Evolutionary conservation across 2,113 vertebrate genomes (phyloP), one percentile per base, ranked within the genome.

Genomic region (Sapajus apella): DNA sequence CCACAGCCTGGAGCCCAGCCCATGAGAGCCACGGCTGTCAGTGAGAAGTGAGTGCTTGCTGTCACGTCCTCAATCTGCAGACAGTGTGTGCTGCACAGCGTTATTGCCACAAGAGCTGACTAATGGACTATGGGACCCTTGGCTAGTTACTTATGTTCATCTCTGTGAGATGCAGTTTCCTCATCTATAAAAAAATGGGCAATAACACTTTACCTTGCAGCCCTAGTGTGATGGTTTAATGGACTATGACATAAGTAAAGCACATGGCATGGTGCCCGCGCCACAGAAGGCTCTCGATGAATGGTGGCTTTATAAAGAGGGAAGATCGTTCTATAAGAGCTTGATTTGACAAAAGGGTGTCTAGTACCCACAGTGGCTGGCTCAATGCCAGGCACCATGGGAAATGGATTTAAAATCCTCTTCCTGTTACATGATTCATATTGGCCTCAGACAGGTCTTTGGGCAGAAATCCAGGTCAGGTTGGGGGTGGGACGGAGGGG

Each of bases 11-110:
- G 82, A 81, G 17, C 45, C 81, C 21, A 82, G 27, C 66, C 87
- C 76, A 18, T 9, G 50, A 40, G 66, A 72, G 45, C 56, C 52
- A 8, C 32, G 14, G 72, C 89, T 91, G 8, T 58, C 82, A 73
- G 23, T 12, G 58, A 83, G 90, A 76, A 93, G 66, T 43, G 21
- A 83, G 45, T 40, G 32, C 40, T 52, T 50, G 37, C 18, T 89
- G 76, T 55, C 84, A 75, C 27, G 61, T 40, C 37, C 16, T 37
- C 45, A 92, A 10, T 58, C 56, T 72, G 4, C 2, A 12, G 50
- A 13, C 72, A 64, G 61, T 91, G 77, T 96, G 97, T 94, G 80
- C 87, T 96, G 77, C 64, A 32, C 4, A 87, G 73, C 35, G 32
- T 81, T 87, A 92, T 75, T 35, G 45, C 25, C 76, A 77, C 64